Percentiles rank a stretch among this genome's conserved stretches.
phyloP scores from a whole-genome alignment of 2,113 vertebrate species.

The Bos javanicus region DNA sequence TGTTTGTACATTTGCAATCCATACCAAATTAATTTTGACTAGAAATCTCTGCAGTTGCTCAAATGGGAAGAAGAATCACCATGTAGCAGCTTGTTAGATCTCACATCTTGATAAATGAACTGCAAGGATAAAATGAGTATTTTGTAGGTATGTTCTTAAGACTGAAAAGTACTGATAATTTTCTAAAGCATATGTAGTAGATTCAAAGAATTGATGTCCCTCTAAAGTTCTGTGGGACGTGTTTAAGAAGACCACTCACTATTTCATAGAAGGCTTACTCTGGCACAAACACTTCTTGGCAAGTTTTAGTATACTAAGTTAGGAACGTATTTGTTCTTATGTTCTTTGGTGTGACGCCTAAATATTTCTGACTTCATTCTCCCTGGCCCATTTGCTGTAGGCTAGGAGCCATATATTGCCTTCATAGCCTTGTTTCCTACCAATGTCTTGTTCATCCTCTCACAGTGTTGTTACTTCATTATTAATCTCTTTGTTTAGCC shows the following conservation, averaged over 20 bases:
- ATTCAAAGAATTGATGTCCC: constrained; percentile 22
- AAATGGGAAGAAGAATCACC: constrained; percentile 5
- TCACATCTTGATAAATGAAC: constrained; percentile 20
- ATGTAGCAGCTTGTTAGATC: not conserved
- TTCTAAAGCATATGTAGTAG: not conserved
- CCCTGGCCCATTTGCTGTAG: constrained; percentile 22
- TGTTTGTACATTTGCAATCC: not conserved
- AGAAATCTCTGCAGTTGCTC: not conserved
- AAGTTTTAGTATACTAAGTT: constrained; percentile 46
- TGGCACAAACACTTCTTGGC: constrained; percentile 44
- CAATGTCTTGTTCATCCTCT: constrained; percentile 15
- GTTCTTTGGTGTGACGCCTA: constrained; percentile 39
- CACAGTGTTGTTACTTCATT: not conserved
- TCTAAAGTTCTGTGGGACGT: not conserved
- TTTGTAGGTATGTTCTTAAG: constrained; percentile 6
- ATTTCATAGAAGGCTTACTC: constrained; percentile 18
- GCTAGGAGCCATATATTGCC: constrained; percentile 48
- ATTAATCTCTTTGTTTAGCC: constrained; percentile 26
- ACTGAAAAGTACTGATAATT: constrained; percentile 22
- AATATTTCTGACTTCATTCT: constrained; percentile 55
- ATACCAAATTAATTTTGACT: constrained; percentile 19
- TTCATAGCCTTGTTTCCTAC: constrained; percentile 43
- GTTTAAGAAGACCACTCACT: constrained; percentile 16
- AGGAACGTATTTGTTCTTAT: constrained; percentile 40
- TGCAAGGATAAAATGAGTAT: not conserved